phyloP scores from a whole-genome alignment of 2,888 invertebrate genomes.

The Dioctria rufipes region DNA sequence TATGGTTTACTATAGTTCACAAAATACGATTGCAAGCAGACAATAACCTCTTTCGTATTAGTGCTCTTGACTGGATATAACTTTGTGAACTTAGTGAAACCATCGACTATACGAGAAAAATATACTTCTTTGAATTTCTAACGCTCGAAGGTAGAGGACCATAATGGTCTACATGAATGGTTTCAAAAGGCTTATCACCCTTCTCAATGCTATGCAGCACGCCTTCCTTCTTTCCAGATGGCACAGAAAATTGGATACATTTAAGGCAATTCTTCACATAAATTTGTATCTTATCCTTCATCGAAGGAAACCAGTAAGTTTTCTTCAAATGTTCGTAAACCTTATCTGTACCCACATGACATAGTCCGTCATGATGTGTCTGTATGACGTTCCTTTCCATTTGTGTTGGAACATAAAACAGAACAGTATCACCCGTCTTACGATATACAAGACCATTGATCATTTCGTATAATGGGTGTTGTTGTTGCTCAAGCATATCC shows the following conservation, averaged over 20 bases:
- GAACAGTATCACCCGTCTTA: neutral
- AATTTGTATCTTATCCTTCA: constrained; percentile 50
- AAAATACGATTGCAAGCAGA: constrained; percentile 3
- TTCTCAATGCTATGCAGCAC: neutral
- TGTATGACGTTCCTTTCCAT: constrained; percentile 54
- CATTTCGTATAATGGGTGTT: constrained; percentile 52
- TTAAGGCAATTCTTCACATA: neutral
- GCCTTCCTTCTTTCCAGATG: constrained; percentile 11
- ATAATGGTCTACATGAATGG: constrained; percentile 20
- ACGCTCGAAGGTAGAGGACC: constrained; percentile 61
- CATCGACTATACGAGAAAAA: too few relatives aligned
- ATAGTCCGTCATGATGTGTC: constrained; percentile 40
- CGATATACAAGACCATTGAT: constrained; percentile 16
- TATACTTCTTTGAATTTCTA: constrained; percentile 61
- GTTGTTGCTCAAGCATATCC: constrained; percentile 5
- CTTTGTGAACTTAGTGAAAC: too few relatives aligned
- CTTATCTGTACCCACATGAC: constrained; percentile 64
- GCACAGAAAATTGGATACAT: neutral
- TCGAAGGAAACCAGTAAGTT: constrained; percentile 63
- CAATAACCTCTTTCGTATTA: neutral
- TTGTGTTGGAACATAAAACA: constrained; percentile 55
- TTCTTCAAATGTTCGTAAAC: constrained; percentile 58
- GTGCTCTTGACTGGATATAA: constrained; percentile 9
- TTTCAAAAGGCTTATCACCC: neutral
- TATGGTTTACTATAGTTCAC: constrained; percentile 1